A percentile compares a stretch with the other conserved stretches of the same genome.
These are phyloP conservation scores for Tetragnatha montana DNA, from an alignment of 2,888 invertebrate genomes.

Conservation along the genomic window DNA sequence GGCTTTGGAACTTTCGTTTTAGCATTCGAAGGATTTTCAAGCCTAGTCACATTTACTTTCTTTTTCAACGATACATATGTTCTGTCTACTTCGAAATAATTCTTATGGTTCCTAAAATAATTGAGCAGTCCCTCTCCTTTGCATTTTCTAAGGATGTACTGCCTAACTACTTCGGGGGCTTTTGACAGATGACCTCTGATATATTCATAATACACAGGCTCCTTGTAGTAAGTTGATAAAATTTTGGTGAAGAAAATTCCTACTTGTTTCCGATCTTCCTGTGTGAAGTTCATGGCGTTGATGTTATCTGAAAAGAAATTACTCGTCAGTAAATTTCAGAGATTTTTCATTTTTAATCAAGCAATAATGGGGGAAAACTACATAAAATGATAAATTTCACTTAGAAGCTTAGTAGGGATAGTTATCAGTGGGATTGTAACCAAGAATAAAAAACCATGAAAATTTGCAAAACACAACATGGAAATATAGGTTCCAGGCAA, in stretches of 20 bases:
- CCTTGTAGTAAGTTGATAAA: neutral
- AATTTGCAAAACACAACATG: no score
- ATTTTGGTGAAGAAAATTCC: conserved; percentile 9
- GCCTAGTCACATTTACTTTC: neutral
- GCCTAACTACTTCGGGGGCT: conserved; percentile 1
- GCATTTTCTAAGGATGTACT: conserved; percentile 26
- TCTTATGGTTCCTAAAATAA: conserved; percentile 28
- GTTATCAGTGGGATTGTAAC: no score
- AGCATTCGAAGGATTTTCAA: neutral
- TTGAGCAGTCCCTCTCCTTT: conserved; percentile 39
- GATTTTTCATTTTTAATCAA: neutral
- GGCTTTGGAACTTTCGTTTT: neutral
- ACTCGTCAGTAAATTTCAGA: neutral
- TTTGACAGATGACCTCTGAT: conserved; percentile 40
- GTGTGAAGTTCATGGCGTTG: conserved; percentile 17
- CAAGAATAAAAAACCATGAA: no score
- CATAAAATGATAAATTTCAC: no score
- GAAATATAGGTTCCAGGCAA: no score
- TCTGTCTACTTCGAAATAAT: conserved; percentile 37
- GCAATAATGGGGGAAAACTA: no score
- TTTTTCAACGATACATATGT: conserved; percentile 1
- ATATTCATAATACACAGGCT: conserved; percentile 40
- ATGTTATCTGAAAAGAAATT: conserved; percentile 3
- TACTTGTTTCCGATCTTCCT: conserved; percentile 17
- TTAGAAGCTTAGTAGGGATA: no score